Evolutionary conservation across 2,797 vertebrate genomes (phyloP).

Genomic region (Ptychobarbus kaznakovi): DNA sequence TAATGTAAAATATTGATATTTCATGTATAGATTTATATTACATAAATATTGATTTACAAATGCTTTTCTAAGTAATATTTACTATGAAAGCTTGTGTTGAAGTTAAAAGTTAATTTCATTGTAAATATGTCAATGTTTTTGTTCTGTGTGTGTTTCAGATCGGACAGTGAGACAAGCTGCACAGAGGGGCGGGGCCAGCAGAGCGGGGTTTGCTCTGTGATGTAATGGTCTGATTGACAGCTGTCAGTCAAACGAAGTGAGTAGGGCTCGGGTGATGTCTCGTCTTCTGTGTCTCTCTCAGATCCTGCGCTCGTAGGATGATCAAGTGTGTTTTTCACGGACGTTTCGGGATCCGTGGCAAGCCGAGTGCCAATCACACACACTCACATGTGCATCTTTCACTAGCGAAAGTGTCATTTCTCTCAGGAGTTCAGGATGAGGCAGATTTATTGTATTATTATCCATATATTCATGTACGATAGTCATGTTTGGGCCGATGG

Average conservation of each 20-base stretch:
- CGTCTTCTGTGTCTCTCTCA: neutral
- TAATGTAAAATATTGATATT: neutral
- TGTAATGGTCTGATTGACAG: constrained; percentile 78
- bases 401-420: neutral
- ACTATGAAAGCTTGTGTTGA: too few species aligned
- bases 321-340: neutral
- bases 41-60: neutral
- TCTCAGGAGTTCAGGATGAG: neutral
- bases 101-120: neutral
- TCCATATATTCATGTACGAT: neutral
- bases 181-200: constrained; percentile 77
- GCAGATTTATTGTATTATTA: neutral
- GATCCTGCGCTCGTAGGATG: neutral
- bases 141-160: constrained; percentile 59
- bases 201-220: constrained; percentile 90
- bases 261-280: neutral
- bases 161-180: constrained; percentile 67
- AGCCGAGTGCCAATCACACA: constrained; percentile 27
- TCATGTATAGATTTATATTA: neutral
- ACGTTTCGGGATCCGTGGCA: neutral
- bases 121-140: too few species aligned
- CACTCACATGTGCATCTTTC: neutral
- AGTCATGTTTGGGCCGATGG: neutral
- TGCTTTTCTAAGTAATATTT: neutral
- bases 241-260: constrained; percentile 41